Conservation (phyloP, 2,888 invertebrate genomes). For the Athalia circularis region DNA sequence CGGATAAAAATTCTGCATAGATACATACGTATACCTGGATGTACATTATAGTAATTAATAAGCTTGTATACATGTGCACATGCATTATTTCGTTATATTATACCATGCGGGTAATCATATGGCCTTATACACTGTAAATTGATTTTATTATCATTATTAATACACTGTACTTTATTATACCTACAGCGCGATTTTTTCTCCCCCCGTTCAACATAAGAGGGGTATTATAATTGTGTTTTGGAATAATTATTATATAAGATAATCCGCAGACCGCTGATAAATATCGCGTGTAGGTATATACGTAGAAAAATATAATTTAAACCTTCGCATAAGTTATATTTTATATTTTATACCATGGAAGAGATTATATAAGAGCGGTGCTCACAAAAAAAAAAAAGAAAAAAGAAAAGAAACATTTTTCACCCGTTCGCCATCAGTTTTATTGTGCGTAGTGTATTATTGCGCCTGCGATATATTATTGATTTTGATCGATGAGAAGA, state of each 20-base stretch:
- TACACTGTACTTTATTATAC: background rate
- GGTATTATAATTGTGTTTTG: slow-evolving; percentile 60
- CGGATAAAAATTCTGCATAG: background rate
- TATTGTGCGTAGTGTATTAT: too few species aligned
- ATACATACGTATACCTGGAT: too few species aligned
- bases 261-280: slow-evolving; percentile 1
- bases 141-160: slow-evolving; percentile 16
- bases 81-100: background rate
- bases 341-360: too few species aligned
- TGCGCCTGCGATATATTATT: too few species aligned
- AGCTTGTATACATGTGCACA: slow-evolving; percentile 7
- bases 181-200: too few species aligned
- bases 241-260: slow-evolving; percentile 14
- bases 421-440: too few species aligned
- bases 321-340: slow-evolving; percentile 63
- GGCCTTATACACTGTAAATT: slow-evolving; percentile 1
- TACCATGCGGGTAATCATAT: background rate
- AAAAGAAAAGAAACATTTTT: too few species aligned
- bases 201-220: background rate
- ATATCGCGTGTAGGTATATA: slow-evolving; percentile 57
- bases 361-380: too few species aligned
- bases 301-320: slow-evolving; percentile 64
- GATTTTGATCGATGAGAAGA: too few species aligned
- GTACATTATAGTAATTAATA: slow-evolving; percentile 17
- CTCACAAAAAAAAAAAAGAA: too few species aligned